phyloP scores from a whole-genome alignment of 2,797 vertebrate species.

The Mus minutoides region DNA sequence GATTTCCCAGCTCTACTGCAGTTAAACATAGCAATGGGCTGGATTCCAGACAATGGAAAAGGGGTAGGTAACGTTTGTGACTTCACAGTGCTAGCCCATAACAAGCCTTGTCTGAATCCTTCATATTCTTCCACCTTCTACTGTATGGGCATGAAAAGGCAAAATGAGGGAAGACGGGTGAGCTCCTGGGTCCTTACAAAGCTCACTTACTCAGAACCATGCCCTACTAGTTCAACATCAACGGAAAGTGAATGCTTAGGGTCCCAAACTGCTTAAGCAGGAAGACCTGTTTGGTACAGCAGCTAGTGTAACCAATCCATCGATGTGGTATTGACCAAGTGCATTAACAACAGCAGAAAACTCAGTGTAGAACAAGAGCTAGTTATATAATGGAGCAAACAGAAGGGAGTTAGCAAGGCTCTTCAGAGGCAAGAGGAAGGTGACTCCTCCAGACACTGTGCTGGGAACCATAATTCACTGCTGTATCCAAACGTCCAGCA shows the following conservation, averaged over 20 bases:
- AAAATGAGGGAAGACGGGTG: not conserved
- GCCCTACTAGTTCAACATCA: not conserved
- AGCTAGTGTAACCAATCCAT: not conserved
- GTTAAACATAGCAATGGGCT: not conserved
- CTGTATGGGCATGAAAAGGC: not conserved
- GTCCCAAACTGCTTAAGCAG: not conserved
- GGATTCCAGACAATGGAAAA: not conserved
- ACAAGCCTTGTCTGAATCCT: not conserved
- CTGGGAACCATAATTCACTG: not conserved
- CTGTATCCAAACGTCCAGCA: not conserved
- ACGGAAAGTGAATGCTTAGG: not conserved
- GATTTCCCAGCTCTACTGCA: not conserved
- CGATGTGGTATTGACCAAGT: not conserved
- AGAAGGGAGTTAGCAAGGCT: not conserved
- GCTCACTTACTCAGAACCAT: not conserved
- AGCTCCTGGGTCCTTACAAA: not conserved
- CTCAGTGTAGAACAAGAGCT: not conserved
- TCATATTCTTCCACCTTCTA: not conserved
- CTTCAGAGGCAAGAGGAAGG: not conserved
- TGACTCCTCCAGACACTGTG: not conserved
- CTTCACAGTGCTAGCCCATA: not conserved
- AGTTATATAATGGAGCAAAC: not conserved
- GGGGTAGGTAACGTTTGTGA: not conserved
- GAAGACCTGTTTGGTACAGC: not conserved
- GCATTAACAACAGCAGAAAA: not conserved